Conservation (phyloP, 2,113 vertebrate genomes). For the Pollachius pollachius region DNA sequence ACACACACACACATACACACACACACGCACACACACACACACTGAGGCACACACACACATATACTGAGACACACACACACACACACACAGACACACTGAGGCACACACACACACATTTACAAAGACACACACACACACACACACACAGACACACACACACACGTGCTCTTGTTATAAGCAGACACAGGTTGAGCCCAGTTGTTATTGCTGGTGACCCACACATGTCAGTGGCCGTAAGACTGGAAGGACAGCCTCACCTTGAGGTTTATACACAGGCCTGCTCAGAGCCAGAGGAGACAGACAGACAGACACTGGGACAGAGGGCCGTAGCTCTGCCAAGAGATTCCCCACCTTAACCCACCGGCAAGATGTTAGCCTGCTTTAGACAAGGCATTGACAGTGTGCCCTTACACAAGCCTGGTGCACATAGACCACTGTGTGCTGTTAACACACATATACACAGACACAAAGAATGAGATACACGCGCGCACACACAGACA, state of each 20-base stretch:
- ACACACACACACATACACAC: neutral
- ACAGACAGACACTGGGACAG: slow-evolving; percentile 28
- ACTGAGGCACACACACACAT: neutral
- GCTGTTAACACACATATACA: neutral
- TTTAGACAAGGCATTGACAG: slow-evolving; percentile 12
- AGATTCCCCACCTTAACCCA: slow-evolving; percentile 26
- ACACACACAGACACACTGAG: slow-evolving; percentile 16
- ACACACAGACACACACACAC: no score
- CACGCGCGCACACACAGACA: slow-evolving; percentile 1
- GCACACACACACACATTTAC: no score
- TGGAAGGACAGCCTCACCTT: slow-evolving; percentile 61
- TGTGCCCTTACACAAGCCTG: slow-evolving; percentile 3
- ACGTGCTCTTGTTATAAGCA: neutral
- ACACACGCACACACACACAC: neutral
- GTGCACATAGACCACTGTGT: slow-evolving; percentile 27
- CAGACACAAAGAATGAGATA: neutral
- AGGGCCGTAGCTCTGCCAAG: slow-evolving; percentile 22
- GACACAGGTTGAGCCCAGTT: no score
- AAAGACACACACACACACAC: no score
- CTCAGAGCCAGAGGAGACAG: slow-evolving; percentile 31
- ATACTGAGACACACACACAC: neutral
- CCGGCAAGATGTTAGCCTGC: slow-evolving; percentile 25
- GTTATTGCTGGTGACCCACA: no score
- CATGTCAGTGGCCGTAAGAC: neutral
- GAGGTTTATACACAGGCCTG: slow-evolving; percentile 21